Conservation (phyloP, 1,140 invertebrate species). For the Pygmarrhopalites habei region DNA sequence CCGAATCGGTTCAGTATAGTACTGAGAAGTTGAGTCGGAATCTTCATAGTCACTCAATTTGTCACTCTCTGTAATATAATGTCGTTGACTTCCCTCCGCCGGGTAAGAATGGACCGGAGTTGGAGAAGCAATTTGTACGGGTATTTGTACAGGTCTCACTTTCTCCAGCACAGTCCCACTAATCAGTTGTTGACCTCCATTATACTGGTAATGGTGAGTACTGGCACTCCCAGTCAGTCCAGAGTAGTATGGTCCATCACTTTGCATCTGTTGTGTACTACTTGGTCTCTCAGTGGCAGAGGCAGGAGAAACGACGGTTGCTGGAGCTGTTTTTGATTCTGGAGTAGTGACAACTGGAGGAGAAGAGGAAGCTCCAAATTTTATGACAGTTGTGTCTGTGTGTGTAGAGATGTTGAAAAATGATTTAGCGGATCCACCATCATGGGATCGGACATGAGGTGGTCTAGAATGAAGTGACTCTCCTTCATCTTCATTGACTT, state of each 20-base stretch:
- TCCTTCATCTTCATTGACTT: too few relatives aligned
- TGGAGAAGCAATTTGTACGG: background rate
- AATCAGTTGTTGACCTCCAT: background rate
- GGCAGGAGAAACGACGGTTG: background rate
- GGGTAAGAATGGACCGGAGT: background rate
- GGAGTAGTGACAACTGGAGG: constrained; percentile 7
- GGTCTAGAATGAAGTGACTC: too few relatives aligned
- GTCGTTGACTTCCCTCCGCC: background rate
- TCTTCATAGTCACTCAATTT: too few relatives aligned
- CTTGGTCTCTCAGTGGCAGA: constrained; percentile 13
- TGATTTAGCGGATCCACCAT: too few relatives aligned
- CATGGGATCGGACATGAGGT: too few relatives aligned
- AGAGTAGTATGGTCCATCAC: background rate
- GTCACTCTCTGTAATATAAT: too few relatives aligned
- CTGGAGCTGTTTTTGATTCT: constrained; percentile 23
- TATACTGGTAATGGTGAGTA: constrained; percentile 3
- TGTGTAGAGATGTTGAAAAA: too few relatives aligned
- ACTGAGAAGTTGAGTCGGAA: too few relatives aligned
- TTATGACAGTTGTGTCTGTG: too few relatives aligned
- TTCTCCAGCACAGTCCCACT: background rate
- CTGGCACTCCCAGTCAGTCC: background rate
- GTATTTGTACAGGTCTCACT: background rate
- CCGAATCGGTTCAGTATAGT: too few relatives aligned
- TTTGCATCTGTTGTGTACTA: constrained; percentile 28
- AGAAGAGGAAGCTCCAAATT: too few relatives aligned